Conservation (phyloP, 2,888 invertebrate species). For the Pristionchus exspectatus region DNA sequence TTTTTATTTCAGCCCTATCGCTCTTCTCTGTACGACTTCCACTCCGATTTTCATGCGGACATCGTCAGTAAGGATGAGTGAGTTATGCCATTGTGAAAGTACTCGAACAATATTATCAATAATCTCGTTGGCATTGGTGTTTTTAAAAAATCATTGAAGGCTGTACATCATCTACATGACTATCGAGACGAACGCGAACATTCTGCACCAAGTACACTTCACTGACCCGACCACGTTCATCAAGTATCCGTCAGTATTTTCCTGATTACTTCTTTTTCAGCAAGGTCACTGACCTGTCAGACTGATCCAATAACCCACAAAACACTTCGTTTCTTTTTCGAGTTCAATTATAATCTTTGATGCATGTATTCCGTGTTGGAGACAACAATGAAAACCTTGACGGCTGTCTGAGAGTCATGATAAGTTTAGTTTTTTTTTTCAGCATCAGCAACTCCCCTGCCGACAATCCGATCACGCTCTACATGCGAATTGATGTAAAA, state of each 20-base stretch:
- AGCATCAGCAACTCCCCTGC: background rate
- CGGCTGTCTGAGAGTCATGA: too few relatives aligned
- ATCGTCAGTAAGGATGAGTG: background rate
- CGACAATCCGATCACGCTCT: background rate
- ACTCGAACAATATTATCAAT: too few relatives aligned
- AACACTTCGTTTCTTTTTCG: background rate
- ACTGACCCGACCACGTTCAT: background rate
- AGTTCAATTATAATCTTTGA: too few relatives aligned
- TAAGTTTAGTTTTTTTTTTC: background rate
- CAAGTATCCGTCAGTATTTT: background rate
- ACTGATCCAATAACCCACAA: background rate
- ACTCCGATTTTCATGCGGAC: background rate
- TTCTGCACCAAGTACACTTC: background rate
- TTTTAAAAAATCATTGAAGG: background rate
- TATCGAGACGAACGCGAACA: background rate
- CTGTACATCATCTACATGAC: conserved; percentile 8
- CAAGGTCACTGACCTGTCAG: too few relatives aligned
- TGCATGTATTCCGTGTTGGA: too few relatives aligned
- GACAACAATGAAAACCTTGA: too few relatives aligned
- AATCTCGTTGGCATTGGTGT: too few relatives aligned
- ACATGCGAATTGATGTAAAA: background rate
- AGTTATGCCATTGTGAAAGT: background rate
- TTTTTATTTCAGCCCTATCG: background rate
- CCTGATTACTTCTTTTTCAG: too few relatives aligned
- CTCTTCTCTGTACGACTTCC: background rate